A percentile compares a stretch with the other conserved stretches of the same genome.
These are phyloP conservation scores for Salminus brasiliensis DNA, from an alignment of 2,113 vertebrate genomes.

Conservation along the genomic window DNA sequence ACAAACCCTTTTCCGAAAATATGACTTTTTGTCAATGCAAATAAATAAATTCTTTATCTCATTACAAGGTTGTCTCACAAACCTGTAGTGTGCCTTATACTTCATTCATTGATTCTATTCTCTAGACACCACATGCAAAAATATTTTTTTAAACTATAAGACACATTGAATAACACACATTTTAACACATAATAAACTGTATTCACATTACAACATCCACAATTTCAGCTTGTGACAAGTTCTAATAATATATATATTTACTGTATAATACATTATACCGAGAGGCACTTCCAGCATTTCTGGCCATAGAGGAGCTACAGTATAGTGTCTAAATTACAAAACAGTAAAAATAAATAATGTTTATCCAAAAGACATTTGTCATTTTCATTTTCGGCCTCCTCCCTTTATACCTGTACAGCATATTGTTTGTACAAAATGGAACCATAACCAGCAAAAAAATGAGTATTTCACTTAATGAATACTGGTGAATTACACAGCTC, in stretches of 20 bases:
- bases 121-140: not conserved
- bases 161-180: slow-evolving; percentile 81
- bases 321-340: slow-evolving; percentile 96
- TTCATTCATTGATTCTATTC: too few relatives aligned
- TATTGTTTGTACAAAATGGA: slow-evolving; percentile 91
- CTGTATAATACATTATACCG: slow-evolving; percentile 92
- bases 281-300: slow-evolving; percentile 99
- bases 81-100: too few relatives aligned
- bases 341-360: slow-evolving; percentile 99
- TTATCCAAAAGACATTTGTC: slow-evolving; percentile 85
- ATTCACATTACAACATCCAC: slow-evolving; percentile 94
- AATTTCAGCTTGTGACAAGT: slow-evolving; percentile 88
- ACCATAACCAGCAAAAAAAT: slow-evolving; percentile 85
- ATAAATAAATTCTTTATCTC: too few relatives aligned
- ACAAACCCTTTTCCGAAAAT: too few relatives aligned
- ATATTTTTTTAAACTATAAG: slow-evolving; percentile 35
- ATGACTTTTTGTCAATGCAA: too few relatives aligned
- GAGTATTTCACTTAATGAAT: slow-evolving; percentile 83
- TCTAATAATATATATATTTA: slow-evolving; percentile 92
- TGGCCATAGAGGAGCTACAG: slow-evolving; percentile 92
- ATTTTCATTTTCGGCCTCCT: slow-evolving; percentile 73
- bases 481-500: slow-evolving; percentile 78
- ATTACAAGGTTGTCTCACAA: too few relatives aligned
- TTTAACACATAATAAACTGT: slow-evolving; percentile 89
- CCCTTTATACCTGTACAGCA: slow-evolving; percentile 82